Percentiles rank a stretch among this genome's conserved stretches.
Evolutionary conservation across 2,113 vertebrate species (phyloP).

Genomic region (Mormyrus iriodes): DNA sequence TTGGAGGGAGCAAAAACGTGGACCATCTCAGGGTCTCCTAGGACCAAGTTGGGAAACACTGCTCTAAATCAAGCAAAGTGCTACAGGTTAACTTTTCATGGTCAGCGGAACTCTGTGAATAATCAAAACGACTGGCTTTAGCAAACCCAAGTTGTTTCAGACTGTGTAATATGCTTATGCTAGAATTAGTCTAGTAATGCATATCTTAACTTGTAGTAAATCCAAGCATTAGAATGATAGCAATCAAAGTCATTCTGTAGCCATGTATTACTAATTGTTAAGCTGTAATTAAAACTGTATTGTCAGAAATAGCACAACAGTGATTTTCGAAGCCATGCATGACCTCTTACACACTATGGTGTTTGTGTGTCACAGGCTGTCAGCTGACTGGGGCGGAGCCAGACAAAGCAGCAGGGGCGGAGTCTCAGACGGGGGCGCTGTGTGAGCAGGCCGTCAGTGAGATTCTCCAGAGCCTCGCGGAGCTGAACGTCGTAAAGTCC

Average conservation of each 20-base stretch:
- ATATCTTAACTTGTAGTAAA: background rate
- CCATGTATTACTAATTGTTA: background rate
- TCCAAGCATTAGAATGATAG: background rate
- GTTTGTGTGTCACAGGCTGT: conserved; percentile 42
- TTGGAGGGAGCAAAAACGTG: background rate
- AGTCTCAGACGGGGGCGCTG: conserved; percentile 38
- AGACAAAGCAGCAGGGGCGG: conserved; percentile 41
- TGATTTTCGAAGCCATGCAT: background rate
- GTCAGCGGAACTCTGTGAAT: background rate
- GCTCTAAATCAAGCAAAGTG: background rate
- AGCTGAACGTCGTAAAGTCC: conserved; percentile 62
- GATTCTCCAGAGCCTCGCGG: conserved; percentile 60
- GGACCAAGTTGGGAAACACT: background rate
- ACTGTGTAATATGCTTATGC: background rate
- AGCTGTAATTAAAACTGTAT: background rate
- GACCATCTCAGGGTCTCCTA: background rate
- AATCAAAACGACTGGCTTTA: background rate
- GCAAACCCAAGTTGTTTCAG: background rate
- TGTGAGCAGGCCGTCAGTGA: conserved; percentile 63
- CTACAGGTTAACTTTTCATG: background rate
- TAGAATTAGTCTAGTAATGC: background rate
- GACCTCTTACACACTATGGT: background rate
- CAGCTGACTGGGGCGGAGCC: conserved; percentile 53
- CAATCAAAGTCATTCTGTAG: background rate
- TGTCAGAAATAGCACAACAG: background rate